Evolutionary conservation across 2,113 vertebrate genomes (phyloP).

Genomic region (Chionodraco myersi): DNA sequence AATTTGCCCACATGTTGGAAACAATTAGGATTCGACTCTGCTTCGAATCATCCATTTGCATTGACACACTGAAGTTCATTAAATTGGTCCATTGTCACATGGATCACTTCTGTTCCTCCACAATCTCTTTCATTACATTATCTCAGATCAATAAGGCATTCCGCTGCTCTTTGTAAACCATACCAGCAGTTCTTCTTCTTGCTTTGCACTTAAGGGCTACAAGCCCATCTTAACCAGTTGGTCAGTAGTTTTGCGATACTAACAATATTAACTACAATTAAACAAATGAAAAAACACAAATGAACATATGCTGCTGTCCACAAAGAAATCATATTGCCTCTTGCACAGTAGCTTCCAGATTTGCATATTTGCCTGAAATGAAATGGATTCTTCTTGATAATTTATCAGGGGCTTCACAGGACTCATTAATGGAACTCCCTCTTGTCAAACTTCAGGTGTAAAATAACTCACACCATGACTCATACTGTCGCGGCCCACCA

Average conservation of each 20-base stretch:
- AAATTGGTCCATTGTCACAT: constrained; percentile 42
- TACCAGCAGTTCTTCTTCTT: constrained; percentile 12
- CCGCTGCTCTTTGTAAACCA: constrained; percentile 17
- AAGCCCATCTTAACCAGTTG: constrained; percentile 43
- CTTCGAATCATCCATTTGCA: constrained; percentile 9
- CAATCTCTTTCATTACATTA: constrained; percentile 47
- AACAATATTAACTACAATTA: constrained; percentile 2
- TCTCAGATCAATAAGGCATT: constrained; percentile 53
- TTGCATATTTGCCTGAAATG: background rate
- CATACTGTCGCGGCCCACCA: constrained; percentile 23
- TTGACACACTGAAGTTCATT: constrained; percentile 51
- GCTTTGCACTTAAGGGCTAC: constrained; percentile 32
- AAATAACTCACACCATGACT: constrained; percentile 38
- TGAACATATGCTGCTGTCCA: constrained; percentile 2
- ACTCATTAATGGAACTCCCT: constrained; percentile 40
- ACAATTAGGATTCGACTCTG: too few species aligned
- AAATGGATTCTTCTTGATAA: background rate
- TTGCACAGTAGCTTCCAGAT: background rate
- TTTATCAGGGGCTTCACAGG: constrained; percentile 6
- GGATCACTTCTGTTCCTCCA: constrained; percentile 33
- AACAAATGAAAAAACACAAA: background rate
- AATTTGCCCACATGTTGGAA: too few species aligned
- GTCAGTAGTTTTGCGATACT: background rate
- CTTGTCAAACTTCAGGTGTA: constrained; percentile 34
- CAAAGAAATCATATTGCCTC: background rate